A percentile compares a stretch with the other conserved stretches of the same genome.
phyloP scores from a whole-genome alignment of 2,888 invertebrate species.

The Leptopilina drosophilae region DNA sequence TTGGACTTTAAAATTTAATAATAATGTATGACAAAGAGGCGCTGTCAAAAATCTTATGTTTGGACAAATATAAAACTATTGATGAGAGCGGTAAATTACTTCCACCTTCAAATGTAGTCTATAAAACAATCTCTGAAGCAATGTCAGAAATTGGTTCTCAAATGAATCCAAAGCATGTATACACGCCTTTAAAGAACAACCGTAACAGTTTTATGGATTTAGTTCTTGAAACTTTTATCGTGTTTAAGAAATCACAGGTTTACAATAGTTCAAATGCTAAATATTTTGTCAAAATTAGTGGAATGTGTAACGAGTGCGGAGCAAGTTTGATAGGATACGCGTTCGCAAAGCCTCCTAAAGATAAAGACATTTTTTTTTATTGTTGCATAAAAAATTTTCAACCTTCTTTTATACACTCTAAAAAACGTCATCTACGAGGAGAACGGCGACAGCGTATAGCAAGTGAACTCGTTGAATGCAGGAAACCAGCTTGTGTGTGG shows the following conservation, averaged over 20 bases:
- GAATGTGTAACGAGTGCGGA: slow-evolving; percentile 38
- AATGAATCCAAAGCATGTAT: slow-evolving; percentile 15
- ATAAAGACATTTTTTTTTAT: slow-evolving; percentile 36
- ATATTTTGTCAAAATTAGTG: slow-evolving; percentile 35
- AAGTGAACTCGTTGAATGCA: slow-evolving; percentile 33
- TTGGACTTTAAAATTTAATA: too few species aligned
- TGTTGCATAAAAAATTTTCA: slow-evolving; percentile 30
- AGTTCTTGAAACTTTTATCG: too few species aligned
- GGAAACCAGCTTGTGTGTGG: slow-evolving; percentile 43
- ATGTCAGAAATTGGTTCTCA: too few species aligned
- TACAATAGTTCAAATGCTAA: slow-evolving; percentile 23
- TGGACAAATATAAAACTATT: too few species aligned
- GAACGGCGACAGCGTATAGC: slow-evolving; percentile 41
- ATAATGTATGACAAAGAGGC: too few species aligned
- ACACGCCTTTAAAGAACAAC: slow-evolving; percentile 34
- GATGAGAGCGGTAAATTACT: too few species aligned
- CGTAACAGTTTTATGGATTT: too few species aligned
- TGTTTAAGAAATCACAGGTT: slow-evolving; percentile 37
- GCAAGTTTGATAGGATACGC: slow-evolving; percentile 6
- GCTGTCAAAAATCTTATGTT: too few species aligned
- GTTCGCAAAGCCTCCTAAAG: slow-evolving; percentile 16
- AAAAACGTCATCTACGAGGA: slow-evolving; percentile 33
- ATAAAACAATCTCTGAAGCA: too few species aligned
- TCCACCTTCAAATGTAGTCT: too few species aligned
- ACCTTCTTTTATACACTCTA: slow-evolving; percentile 1